phyloP scores from a whole-genome alignment of 2,113 vertebrate species.

The Mirounga angustirostris region DNA sequence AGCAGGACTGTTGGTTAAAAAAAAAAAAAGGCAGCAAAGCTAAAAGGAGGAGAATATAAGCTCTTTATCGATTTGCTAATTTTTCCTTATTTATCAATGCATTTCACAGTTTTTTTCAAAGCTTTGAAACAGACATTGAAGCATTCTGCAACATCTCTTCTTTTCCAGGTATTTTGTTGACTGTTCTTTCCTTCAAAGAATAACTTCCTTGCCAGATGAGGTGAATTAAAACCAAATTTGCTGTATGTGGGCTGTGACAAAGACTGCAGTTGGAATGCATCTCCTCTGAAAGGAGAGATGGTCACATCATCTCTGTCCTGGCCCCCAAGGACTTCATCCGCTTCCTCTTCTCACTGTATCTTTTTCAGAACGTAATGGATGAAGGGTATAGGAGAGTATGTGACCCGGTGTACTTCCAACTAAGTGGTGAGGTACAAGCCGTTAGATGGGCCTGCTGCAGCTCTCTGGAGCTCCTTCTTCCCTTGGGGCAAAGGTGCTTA shows the following conservation, averaged over 20 bases:
- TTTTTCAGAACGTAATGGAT: background rate
- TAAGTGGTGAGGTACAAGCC: background rate
- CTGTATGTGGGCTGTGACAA: background rate
- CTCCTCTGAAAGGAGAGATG: background rate
- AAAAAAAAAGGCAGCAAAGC: background rate
- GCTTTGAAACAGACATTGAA: conserved; percentile 27
- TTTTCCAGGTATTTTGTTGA: background rate
- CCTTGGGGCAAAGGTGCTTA: background rate
- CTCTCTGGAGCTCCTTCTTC: background rate
- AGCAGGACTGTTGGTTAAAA: background rate
- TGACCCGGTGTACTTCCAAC: background rate
- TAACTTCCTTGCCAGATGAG: conserved; percentile 25
- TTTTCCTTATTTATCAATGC: background rate
- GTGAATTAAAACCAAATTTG: conserved; percentile 55
- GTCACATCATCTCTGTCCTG: background rate
- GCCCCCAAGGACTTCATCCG: background rate
- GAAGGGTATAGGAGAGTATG: background rate
- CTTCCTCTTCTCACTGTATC: background rate
- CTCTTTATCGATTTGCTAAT: background rate
- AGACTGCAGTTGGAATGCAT: background rate
- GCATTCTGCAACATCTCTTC: background rate
- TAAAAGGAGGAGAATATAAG: background rate
- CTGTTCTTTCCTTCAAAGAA: background rate
- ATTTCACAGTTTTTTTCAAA: background rate
- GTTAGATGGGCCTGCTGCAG: background rate